Percentiles rank a stretch among this genome's conserved stretches.
phyloP scores from a whole-genome alignment of 2,113 vertebrate genomes.

The Bucco capensis region DNA sequence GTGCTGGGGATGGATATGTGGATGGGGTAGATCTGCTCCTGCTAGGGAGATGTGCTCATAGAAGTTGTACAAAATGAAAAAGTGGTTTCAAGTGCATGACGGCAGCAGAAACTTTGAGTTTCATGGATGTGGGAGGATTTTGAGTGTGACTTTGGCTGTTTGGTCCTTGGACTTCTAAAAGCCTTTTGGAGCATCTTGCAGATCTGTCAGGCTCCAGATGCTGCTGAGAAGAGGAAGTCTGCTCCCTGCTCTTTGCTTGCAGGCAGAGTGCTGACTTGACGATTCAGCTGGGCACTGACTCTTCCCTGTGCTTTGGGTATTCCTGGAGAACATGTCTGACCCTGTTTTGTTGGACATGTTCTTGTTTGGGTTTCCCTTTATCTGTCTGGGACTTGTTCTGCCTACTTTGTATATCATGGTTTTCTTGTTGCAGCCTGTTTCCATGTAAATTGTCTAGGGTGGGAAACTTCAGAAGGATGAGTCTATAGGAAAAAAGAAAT shows the following conservation, averaged over 20 bases:
- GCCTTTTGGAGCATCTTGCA: not conserved
- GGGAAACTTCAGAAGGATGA: conserved; percentile 50
- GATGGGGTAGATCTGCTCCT: not conserved
- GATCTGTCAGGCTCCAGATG: not conserved
- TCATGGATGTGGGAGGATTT: not conserved
- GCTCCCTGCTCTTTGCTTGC: not conserved
- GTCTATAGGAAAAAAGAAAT: not conserved
- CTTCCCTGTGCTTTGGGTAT: not conserved
- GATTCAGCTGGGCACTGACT: not conserved
- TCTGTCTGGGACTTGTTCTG: conserved; percentile 16
- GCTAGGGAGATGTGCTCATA: not conserved
- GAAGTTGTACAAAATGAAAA: not conserved
- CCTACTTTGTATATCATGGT: not conserved
- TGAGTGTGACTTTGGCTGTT: rapidly evolving
- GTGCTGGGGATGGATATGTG: rapidly evolving
- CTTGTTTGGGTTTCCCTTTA: conserved; percentile 56
- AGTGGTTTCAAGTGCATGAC: not conserved
- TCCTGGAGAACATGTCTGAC: conserved; percentile 50
- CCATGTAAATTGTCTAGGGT: not conserved
- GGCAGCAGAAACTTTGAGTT: not conserved
- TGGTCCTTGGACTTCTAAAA: not conserved
- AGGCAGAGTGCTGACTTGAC: not conserved
- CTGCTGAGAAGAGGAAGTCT: not conserved
- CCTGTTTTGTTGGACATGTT: not conserved
- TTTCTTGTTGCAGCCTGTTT: conserved; percentile 40